Percentiles rank a stretch among this genome's conserved stretches.
Conservation (phyloP, 2,113 vertebrate genomes). For the Cephalopholis sonnerati region DNA sequence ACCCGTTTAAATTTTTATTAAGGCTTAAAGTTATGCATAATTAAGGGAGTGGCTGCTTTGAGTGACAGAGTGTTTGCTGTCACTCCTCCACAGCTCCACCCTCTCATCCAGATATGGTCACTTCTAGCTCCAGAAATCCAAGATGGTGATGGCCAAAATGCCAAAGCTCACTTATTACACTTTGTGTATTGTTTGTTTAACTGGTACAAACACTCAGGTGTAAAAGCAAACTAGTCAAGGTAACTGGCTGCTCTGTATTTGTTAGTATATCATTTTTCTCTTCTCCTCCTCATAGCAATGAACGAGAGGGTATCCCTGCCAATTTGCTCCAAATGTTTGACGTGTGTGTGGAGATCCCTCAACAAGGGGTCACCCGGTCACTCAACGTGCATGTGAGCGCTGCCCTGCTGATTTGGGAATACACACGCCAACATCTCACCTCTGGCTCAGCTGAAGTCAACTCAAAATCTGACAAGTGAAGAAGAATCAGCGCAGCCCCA, state of each 20-base stretch:
- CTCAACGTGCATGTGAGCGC: slow-evolving; percentile 98
- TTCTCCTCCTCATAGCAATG: slow-evolving; percentile 85
- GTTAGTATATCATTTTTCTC: background rate
- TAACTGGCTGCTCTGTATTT: background rate
- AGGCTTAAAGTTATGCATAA: no score
- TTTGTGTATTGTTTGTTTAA: no score
- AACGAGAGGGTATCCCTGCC: slow-evolving; percentile 95
- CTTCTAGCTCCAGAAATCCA: no score
- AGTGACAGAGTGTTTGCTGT: no score
- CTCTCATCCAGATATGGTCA: no score
- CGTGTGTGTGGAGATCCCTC: slow-evolving; percentile 97
- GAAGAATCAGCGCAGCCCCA: background rate
- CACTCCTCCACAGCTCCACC: no score
- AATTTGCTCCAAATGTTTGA: slow-evolving; percentile 94
- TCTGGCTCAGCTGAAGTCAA: slow-evolving; percentile 4
- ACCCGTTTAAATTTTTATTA: no score
- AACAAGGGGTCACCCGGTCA: slow-evolving; percentile 93
- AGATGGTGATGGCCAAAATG: no score
- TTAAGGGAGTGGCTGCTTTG: no score
- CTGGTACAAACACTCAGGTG: background rate
- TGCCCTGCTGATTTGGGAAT: slow-evolving; percentile 97
- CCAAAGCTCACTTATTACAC: background rate
- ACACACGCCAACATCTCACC: slow-evolving; percentile 90
- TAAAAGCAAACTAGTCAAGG: background rate
- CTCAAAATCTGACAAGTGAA: slow-evolving; percentile 24